phyloP scores from a whole-genome alignment of 2,113 vertebrate species.

The Rana temporaria region DNA sequence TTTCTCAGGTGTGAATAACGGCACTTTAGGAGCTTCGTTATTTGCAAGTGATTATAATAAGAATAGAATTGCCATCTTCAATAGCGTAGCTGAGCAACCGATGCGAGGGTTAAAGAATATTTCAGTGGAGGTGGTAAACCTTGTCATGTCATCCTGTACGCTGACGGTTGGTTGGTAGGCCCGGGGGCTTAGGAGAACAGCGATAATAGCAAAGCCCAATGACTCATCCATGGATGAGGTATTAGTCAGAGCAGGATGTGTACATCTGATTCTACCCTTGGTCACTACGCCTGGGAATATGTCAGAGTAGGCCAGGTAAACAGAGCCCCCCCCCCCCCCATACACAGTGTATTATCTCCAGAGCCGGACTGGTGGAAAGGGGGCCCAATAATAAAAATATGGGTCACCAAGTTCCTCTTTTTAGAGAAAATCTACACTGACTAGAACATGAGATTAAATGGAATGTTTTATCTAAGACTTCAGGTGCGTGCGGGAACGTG shows the following conservation, averaged over 20 bases:
- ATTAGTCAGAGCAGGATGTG: constrained; percentile 40
- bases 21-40: not conserved
- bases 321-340: not conserved
- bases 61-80: not conserved
- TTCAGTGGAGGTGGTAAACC: not conserved
- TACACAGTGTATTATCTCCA: not conserved
- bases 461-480: no score
- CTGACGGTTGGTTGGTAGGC: not conserved
- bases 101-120: not conserved
- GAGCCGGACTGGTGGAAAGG: not conserved
- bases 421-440: no score
- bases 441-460: no score
- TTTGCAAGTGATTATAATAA: not conserved
- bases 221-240: constrained; percentile 13
- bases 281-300: constrained; percentile 26
- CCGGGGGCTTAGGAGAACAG: not conserved
- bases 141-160: not conserved
- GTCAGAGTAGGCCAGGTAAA: not conserved
- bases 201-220: not conserved
- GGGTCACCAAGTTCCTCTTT: no score
- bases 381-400: no score
- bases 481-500: no score
- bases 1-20: not conserved
- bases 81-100: not conserved
- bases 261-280: not conserved